These are phyloP conservation scores for Verasper variegatus DNA, from an alignment of 2,113 vertebrate species.

Conservation along the genomic window DNA sequence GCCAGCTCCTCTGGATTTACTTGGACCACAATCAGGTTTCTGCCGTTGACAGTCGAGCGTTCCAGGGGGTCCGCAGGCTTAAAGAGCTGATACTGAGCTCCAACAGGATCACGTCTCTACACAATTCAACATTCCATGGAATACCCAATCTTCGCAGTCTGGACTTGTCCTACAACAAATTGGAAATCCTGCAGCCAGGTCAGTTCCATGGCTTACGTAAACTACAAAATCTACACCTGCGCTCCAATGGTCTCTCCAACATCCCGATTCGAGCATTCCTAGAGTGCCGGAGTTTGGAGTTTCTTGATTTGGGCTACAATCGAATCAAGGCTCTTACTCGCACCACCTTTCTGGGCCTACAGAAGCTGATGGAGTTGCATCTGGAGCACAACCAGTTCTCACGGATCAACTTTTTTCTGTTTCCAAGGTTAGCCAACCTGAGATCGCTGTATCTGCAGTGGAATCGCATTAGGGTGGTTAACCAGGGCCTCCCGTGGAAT, in stretches of 20 bases:
- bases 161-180: conserved; percentile 97
- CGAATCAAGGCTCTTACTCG: conserved; percentile 93
- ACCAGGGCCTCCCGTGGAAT: conserved; percentile 95
- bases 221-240: conserved; percentile 93
- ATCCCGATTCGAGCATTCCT: conserved; percentile 95
- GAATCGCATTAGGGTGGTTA: conserved; percentile 96
- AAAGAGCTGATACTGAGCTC: conserved; percentile 98
- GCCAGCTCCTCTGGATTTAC: conserved; percentile 98
- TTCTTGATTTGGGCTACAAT: conserved; percentile 97
- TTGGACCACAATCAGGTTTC: conserved; percentile 98
- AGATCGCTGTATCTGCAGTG: conserved; percentile 95
- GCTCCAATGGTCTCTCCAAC: conserved; percentile 93
- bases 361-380: conserved; percentile 96
- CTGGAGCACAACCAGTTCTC: conserved; percentile 99
- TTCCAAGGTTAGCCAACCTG: conserved; percentile 95
- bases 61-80: conserved; percentile 94
- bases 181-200: conserved; percentile 91
- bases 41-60: conserved; percentile 92
- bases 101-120: conserved; percentile 93
- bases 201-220: conserved; percentile 97
- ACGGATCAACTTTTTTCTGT: conserved; percentile 97
- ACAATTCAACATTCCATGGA: conserved; percentile 95
- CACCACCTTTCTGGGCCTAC: conserved; percentile 93
- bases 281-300: conserved; percentile 97
- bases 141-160: conserved; percentile 97